phyloP scores from a whole-genome alignment of 2,888 invertebrate genomes.

The Drosophila meridionalis region DNA sequence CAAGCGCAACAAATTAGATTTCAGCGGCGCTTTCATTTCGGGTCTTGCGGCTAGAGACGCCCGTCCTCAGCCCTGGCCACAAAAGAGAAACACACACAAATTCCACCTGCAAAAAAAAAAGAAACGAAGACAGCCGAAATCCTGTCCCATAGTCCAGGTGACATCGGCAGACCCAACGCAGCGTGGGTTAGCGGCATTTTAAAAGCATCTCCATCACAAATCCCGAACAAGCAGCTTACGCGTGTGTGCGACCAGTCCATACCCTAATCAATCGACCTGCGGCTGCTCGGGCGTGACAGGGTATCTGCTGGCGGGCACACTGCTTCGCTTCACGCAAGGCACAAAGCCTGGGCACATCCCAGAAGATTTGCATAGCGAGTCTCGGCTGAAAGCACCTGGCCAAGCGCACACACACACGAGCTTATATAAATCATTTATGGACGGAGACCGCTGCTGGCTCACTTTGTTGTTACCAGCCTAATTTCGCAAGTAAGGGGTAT shows the following conservation, averaged over 20 bases:
- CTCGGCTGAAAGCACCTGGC: neutral
- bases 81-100: slow-evolving; percentile 1
- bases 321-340: neutral
- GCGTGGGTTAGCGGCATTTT: slow-evolving; percentile 52
- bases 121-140: slow-evolving; percentile 28
- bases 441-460: neutral
- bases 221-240: slow-evolving; percentile 50
- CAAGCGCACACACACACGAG: neutral
- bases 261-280: slow-evolving; percentile 9
- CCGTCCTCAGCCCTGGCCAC: slow-evolving; percentile 4
- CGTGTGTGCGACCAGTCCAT: slow-evolving; percentile 3
- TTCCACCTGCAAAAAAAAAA: neutral
- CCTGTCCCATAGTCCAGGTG: slow-evolving; percentile 57
- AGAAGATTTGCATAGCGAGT: neutral
- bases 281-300: neutral
- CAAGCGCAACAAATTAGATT: slow-evolving; percentile 70
- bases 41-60: slow-evolving; percentile 27
- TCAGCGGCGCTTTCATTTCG: slow-evolving; percentile 62
- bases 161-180: slow-evolving; percentile 47
- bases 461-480: slow-evolving; percentile 8
- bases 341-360: neutral
- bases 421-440: slow-evolving; percentile 29
- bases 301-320: neutral
- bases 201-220: slow-evolving; percentile 72
- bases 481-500: slow-evolving; percentile 16